phyloP scores from a whole-genome alignment of 1,140 invertebrate genomes.

The Sipha flava region DNA sequence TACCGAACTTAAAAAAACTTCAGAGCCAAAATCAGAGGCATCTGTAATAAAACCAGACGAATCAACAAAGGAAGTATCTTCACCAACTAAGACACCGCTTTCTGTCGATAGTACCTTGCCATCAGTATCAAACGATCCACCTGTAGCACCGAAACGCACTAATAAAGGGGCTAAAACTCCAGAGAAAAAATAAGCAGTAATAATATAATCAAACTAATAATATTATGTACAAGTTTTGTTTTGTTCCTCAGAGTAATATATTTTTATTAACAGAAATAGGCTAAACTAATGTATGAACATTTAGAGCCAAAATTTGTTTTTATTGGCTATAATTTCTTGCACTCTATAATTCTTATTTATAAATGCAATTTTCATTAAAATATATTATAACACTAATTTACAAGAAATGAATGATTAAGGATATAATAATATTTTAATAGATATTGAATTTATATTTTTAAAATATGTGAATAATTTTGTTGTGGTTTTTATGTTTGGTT shows the following conservation, averaged over 20 bases:
- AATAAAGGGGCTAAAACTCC: not conserved
- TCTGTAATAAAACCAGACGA: not conserved
- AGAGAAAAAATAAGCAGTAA: not conserved
- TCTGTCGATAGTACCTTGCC: not conserved
- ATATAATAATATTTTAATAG: not conserved
- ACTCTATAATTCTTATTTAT: not conserved
- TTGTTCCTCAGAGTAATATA: conserved; percentile 25
- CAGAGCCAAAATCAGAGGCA: not conserved
- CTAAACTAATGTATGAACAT: not conserved
- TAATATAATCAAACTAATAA: not conserved
- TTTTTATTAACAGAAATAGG: conserved; percentile 6
- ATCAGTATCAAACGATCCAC: not conserved
- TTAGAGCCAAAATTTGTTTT: not conserved
- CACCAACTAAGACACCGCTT: not conserved
- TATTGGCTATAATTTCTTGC: not conserved
- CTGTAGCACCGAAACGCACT: not conserved
- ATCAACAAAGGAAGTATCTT: not conserved
- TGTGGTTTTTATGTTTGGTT: not conserved
- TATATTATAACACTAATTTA: conserved; percentile 6
- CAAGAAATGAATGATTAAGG: not conserved
- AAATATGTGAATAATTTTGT: not conserved
- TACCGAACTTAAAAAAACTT: not conserved
- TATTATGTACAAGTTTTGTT: conserved; percentile 7
- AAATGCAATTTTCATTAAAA: not conserved
- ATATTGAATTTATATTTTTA: not conserved